Base-by-base conservation (phyloP, 2,888 invertebrate species). In the Pseudococcus longispinus region DNA sequence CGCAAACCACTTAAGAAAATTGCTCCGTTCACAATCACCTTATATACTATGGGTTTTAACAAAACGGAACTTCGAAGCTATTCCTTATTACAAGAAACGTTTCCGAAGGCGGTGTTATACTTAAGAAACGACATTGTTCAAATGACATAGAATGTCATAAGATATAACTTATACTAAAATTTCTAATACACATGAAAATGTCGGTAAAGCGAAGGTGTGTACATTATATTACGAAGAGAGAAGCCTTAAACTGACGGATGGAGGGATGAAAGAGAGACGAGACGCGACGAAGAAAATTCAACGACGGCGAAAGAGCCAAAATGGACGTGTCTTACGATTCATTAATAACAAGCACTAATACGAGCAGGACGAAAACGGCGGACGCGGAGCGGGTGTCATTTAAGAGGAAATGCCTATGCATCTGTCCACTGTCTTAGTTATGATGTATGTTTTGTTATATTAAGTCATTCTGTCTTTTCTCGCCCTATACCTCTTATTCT, bases 271-370 rank as follows among this genome's bases (percentile, higher is more conserved):
- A 55, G 83, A 83, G 29, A 29, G 46, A 51, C 26, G 51, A 55
- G 32, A 55, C 51, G 51, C 83, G 83, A 55, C 26, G 83, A 83
- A 29, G 51, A 55, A 51, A 55, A 84, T 55, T 42, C 65, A 65
- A 84, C 55, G 37, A 37, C 37, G 37, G 37, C 37, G 60, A 65
- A 84, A 65, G 42, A 55, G 60, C 65, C 84, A 44, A 86, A 86
- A 86, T 86, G 86, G 86, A 86, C 86, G 86, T 86, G 86, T 86
- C 86, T 86, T 86, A 86, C 86, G 80, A 86, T 86, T 86, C 86
- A 86, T 86, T 86, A 86, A 86, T 86, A 86, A 86, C 86, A 37
- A 37, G 37, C 37, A 55, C 86, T 86, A 86, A 86, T 86, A 86
- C 86, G 86, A 86, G 80, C 80, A 29, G 86, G 37, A 46, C 77